These are phyloP conservation scores for Torymus aiolomorphi DNA, from an alignment of 2,888 invertebrate genomes.

Conservation along the genomic window DNA sequence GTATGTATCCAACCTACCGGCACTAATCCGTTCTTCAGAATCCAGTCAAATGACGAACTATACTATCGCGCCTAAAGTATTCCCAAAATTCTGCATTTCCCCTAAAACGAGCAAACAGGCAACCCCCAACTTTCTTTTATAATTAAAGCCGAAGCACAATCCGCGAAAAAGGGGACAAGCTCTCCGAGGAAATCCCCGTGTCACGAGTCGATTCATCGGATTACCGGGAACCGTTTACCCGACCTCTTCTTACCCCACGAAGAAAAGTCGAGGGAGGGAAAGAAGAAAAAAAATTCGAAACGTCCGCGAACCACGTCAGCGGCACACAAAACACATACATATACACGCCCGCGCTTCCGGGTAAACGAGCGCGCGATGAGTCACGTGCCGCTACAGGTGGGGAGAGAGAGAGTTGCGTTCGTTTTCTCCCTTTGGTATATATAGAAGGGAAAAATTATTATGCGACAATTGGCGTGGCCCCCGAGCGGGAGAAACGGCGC, in stretches of 20 bases:
- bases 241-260: neutral
- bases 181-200: conserved; percentile 17
- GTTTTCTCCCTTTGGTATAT: too few relatives aligned
- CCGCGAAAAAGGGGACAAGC: conserved; percentile 1
- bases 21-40: too few relatives aligned
- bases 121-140: too few relatives aligned
- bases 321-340: neutral
- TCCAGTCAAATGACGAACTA: too few relatives aligned
- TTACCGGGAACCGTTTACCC: conserved; percentile 23
- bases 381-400: conserved; percentile 34
- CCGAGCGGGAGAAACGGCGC: neutral
- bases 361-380: conserved; percentile 36
- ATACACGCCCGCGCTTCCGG: neutral
- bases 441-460: conserved; percentile 13
- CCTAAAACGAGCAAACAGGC: too few relatives aligned
- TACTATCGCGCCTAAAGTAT: too few relatives aligned
- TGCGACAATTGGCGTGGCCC: conserved; percentile 14
- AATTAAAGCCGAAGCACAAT: neutral
- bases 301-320: conserved; percentile 22
- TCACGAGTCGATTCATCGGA: conserved; percentile 29
- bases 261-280: conserved; percentile 1
- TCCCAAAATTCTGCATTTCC: too few relatives aligned
- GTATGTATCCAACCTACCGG: too few relatives aligned
- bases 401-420: neutral
- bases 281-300: conserved; percentile 5